These are phyloP conservation scores for Sinodicranocentrus sp. DNA, from an alignment of 2,888 invertebrate genomes.

Conservation along the genomic window DNA sequence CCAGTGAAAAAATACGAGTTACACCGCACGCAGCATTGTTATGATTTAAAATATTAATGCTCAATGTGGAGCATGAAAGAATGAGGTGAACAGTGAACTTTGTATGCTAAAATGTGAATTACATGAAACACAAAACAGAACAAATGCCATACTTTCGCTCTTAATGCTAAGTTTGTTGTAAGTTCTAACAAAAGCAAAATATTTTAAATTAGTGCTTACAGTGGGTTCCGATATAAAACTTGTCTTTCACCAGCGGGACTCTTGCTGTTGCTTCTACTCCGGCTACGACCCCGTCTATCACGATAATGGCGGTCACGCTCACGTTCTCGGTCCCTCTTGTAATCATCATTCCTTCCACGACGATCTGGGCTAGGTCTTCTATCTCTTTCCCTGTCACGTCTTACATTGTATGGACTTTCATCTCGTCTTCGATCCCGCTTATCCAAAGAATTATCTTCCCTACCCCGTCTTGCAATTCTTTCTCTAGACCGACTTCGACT, in stretches of 20 bases:
- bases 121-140: no score
- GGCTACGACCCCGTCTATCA: constrained; percentile 75
- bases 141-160: no score
- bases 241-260: constrained; percentile 55
- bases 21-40: no score
- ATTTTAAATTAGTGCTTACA: constrained; percentile 33
- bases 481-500: constrained; percentile 50
- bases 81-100: no score
- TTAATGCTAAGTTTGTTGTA: no score
- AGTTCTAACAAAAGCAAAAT: no score
- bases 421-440: constrained; percentile 19
- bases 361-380: constrained; percentile 60
- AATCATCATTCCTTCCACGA: constrained; percentile 58
- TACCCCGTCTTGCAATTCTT: constrained; percentile 17
- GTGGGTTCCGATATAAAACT: constrained; percentile 38
- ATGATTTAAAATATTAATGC: no score
- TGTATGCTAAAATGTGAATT: no score
- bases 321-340: constrained; percentile 73
- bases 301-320: constrained; percentile 76
- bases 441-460: background rate
- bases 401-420: constrained; percentile 8
- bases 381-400: constrained; percentile 49
- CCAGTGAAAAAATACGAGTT: no score
- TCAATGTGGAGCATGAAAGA: no score
- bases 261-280: constrained; percentile 76